Conservation (phyloP, 2,113 vertebrate species). For the Stegastes partitus region DNA sequence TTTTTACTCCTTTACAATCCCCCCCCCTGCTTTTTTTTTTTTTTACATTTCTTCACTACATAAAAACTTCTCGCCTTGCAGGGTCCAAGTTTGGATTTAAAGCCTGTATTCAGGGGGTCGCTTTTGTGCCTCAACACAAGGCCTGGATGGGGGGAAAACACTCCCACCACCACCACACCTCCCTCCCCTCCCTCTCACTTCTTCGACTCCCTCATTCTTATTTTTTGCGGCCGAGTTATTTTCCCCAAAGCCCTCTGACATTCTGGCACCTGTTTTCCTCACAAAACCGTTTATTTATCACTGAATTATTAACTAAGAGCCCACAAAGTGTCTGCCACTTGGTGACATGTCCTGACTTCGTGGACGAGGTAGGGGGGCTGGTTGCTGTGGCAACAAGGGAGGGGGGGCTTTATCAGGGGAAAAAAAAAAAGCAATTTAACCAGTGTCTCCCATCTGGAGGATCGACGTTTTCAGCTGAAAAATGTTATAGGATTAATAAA, state of each 20-base stretch:
- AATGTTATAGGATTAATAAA: slow-evolving; percentile 65
- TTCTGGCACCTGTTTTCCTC: slow-evolving; percentile 82
- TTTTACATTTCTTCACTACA: slow-evolving; percentile 59
- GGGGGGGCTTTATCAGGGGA: slow-evolving; percentile 48
- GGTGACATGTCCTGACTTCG: slow-evolving; percentile 77
- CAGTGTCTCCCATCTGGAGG: slow-evolving; percentile 41
- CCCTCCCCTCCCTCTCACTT: not conserved
- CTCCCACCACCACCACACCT: slow-evolving; percentile 18
- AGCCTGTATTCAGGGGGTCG: slow-evolving; percentile 71
- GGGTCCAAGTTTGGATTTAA: slow-evolving; percentile 77
- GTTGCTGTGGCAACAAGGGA: slow-evolving; percentile 72
- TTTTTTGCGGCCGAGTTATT: slow-evolving; percentile 42
- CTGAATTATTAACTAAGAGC: slow-evolving; percentile 84
- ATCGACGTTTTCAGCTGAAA: slow-evolving; percentile 17
- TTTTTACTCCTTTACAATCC: slow-evolving; percentile 79
- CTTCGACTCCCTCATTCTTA: not conserved
- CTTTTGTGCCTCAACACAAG: slow-evolving; percentile 77
- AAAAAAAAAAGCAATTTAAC: slow-evolving; percentile 77
- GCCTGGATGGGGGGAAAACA: slow-evolving; percentile 32
- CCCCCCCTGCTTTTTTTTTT: slow-evolving; percentile 36
- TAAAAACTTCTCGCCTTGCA: slow-evolving; percentile 61
- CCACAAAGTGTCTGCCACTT: slow-evolving; percentile 78
- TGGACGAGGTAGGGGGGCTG: slow-evolving; percentile 27
- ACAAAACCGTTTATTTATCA: slow-evolving; percentile 83
- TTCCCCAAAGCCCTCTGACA: slow-evolving; percentile 72